Conservation (phyloP, 2,797 vertebrate species). For the Cyclura pinguis region DNA sequence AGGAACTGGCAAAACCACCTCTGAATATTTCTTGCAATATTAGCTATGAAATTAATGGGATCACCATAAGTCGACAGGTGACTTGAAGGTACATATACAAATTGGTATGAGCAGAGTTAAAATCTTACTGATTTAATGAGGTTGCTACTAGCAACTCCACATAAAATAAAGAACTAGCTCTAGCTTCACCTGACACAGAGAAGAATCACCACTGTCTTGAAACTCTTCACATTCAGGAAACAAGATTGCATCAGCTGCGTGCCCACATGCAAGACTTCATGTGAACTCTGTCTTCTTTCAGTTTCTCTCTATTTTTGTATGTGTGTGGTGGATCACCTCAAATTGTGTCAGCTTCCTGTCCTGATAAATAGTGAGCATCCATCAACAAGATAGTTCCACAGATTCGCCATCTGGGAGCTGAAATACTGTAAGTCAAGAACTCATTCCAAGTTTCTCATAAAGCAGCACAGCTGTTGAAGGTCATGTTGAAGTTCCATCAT, state of each 20-base stretch:
- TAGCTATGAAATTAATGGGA: no score
- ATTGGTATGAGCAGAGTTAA: neutral
- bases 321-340: neutral
- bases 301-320: neutral
- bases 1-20: no score
- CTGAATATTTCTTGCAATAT: no score
- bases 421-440: neutral
- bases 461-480: neutral
- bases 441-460: neutral
- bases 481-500: neutral
- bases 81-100: neutral
- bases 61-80: no score
- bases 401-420: no score
- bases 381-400: neutral
- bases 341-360: neutral
- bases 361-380: neutral
- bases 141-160: neutral
- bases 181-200: neutral
- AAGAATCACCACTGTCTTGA: neutral
- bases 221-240: slow-evolving; percentile 1
- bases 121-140: neutral
- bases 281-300: neutral
- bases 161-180: neutral
- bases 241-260: neutral
- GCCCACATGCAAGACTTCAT: neutral